These are phyloP conservation scores for Muscicapa striata DNA, from an alignment of 2,797 vertebrate genomes.

Conservation along the genomic window DNA sequence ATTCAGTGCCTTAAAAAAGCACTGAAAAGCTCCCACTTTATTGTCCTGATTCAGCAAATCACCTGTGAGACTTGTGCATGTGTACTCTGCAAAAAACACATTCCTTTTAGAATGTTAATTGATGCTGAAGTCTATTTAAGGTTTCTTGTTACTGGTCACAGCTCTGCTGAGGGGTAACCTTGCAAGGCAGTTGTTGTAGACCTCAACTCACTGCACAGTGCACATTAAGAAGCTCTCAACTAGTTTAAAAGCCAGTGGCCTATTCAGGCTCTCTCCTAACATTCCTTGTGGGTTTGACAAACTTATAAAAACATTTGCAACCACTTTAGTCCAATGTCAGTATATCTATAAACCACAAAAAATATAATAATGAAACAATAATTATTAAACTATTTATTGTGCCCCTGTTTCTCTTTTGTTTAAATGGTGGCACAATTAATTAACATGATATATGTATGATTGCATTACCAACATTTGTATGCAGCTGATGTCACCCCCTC, in stretches of 20 bases:
- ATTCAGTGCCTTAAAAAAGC: not conserved
- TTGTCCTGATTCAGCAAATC: not conserved
- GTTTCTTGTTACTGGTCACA: not conserved
- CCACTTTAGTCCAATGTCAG: not conserved
- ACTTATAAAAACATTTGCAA: not conserved
- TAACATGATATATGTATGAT: not conserved
- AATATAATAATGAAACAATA: not conserved
- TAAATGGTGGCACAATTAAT: not conserved
- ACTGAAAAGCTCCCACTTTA: not conserved
- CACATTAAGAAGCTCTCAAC: not conserved
- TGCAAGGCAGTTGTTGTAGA: not conserved
- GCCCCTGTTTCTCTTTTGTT: not conserved
- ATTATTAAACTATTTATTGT: not conserved
- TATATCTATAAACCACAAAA: not conserved
- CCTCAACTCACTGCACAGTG: not conserved
- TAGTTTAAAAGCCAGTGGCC: not conserved
- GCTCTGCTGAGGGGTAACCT: not conserved
- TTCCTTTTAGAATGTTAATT: not conserved
- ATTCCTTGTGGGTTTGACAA: not conserved
- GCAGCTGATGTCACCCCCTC: not conserved
- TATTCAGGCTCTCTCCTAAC: not conserved
- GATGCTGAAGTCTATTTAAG: not conserved
- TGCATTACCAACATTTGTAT: not conserved
- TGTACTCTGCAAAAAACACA: not conserved
- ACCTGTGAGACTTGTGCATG: rapidly evolving